Conservation (phyloP, 2,113 vertebrate genomes). For the Python bivittatus region DNA sequence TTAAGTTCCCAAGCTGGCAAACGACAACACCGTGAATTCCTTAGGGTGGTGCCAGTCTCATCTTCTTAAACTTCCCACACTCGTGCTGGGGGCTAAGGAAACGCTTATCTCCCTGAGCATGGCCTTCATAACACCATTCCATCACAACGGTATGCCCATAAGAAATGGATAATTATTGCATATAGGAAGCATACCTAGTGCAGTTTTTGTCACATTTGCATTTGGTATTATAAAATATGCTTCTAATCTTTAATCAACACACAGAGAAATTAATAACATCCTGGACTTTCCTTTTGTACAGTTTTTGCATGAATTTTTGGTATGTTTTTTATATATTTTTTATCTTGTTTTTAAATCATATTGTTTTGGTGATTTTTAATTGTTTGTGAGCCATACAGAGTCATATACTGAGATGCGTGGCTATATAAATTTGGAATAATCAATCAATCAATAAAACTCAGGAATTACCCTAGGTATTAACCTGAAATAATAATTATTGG, state of each 20-base stretch:
- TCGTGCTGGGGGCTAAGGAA: too few relatives aligned
- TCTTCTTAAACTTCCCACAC: too few relatives aligned
- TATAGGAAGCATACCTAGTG: background rate
- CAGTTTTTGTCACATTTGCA: background rate
- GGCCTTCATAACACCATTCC: too few relatives aligned
- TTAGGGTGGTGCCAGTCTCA: too few relatives aligned
- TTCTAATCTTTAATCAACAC: background rate
- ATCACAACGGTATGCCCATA: slow-evolving; percentile 11
- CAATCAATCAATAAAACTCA: background rate
- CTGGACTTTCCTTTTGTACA: background rate
- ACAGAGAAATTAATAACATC: background rate
- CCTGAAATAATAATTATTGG: background rate
- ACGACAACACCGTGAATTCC: too few relatives aligned
- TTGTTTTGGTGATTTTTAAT: too few relatives aligned
- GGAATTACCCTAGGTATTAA: background rate
- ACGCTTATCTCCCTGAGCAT: too few relatives aligned
- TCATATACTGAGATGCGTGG: too few relatives aligned
- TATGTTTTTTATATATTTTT: background rate
- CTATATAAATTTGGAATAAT: background rate
- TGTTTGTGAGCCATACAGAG: too few relatives aligned
- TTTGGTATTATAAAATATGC: background rate
- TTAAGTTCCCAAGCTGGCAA: too few relatives aligned
- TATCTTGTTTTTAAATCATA: background rate
- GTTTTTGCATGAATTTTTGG: background rate
- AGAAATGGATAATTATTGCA: slow-evolving; percentile 7